Percentiles rank a stretch among this genome's conserved stretches.
phyloP scores from a whole-genome alignment of 1,140 invertebrate species.

The Drosophila pandora region DNA sequence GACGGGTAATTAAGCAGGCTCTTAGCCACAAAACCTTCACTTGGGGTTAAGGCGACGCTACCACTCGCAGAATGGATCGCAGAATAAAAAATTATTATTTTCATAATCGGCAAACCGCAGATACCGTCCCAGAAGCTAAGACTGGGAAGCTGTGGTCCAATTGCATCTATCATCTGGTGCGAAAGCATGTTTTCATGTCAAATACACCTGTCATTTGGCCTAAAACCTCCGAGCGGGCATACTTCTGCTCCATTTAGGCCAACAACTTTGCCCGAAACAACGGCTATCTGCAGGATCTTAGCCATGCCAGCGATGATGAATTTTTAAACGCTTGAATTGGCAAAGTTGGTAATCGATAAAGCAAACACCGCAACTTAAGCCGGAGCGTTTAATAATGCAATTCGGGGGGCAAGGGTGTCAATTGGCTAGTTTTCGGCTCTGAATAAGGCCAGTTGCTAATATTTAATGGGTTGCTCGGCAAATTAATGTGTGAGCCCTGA shows the following conservation, averaged over 20 bases:
- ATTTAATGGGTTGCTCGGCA: slow-evolving; percentile 19
- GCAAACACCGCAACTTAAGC: slow-evolving; percentile 1
- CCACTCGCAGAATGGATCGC: neutral
- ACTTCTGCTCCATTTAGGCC: slow-evolving; percentile 11
- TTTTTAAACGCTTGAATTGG: slow-evolving; percentile 20
- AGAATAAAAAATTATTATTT: neutral
- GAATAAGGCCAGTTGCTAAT: slow-evolving; percentile 25
- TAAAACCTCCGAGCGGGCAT: neutral
- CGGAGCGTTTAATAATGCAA: slow-evolving; percentile 51
- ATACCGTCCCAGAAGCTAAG: too few species aligned
- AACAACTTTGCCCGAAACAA: slow-evolving; percentile 4
- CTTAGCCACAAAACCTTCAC: slow-evolving; percentile 16
- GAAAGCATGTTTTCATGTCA: too few species aligned
- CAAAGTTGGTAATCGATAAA: slow-evolving; percentile 18
- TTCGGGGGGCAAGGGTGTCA: slow-evolving; percentile 7
- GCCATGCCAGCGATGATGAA: slow-evolving; percentile 7
- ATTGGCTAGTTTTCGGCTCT: slow-evolving; percentile 1
- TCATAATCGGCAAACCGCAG: too few species aligned
- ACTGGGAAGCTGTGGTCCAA: too few species aligned
- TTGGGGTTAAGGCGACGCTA: slow-evolving; percentile 16
- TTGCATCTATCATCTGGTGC: too few species aligned
- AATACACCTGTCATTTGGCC: too few species aligned
- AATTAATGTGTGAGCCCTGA: slow-evolving; percentile 48
- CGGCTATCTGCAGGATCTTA: neutral
- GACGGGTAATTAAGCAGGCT: slow-evolving; percentile 46